Percentiles rank a stretch among this genome's conserved stretches.
These are phyloP conservation scores for Hirundo rustica DNA, from an alignment of 2,797 vertebrate species.

Conservation along the genomic window DNA sequence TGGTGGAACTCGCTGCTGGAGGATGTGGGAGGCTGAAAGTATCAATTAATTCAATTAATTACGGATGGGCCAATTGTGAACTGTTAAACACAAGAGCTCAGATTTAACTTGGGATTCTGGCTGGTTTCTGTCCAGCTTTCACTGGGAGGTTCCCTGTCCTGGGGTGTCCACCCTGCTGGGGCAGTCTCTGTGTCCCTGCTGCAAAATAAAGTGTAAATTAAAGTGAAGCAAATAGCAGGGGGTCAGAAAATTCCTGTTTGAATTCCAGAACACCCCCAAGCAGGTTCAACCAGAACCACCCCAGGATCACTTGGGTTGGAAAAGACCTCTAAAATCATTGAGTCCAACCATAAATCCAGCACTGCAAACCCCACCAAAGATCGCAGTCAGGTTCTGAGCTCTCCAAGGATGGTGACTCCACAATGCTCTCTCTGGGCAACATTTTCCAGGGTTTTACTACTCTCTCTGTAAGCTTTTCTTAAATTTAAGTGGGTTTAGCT, in stretches of 20 bases:
- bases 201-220: not conserved
- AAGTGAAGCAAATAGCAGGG: not conserved
- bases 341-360: not conserved
- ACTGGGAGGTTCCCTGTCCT: not conserved
- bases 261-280: not conserved
- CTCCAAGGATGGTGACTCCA: not conserved
- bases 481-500: not conserved
- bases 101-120: not conserved
- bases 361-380: not conserved
- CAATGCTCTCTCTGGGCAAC: not conserved
- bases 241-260: not conserved
- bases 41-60: constrained; percentile 30
- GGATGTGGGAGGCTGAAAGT: constrained; percentile 18
- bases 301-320: not conserved
- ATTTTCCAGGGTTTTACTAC: not conserved
- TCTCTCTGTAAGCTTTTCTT: not conserved
- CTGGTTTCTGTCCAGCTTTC: not conserved
- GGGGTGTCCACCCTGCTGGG: not conserved
- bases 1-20: not conserved
- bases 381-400: not conserved
- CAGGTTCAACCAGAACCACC: not conserved
- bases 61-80: not conserved
- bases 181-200: not conserved
- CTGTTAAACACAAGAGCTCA: not conserved
- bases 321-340: not conserved